phyloP scores from a whole-genome alignment of 2,888 invertebrate species.

The Amitus sp. region DNA sequence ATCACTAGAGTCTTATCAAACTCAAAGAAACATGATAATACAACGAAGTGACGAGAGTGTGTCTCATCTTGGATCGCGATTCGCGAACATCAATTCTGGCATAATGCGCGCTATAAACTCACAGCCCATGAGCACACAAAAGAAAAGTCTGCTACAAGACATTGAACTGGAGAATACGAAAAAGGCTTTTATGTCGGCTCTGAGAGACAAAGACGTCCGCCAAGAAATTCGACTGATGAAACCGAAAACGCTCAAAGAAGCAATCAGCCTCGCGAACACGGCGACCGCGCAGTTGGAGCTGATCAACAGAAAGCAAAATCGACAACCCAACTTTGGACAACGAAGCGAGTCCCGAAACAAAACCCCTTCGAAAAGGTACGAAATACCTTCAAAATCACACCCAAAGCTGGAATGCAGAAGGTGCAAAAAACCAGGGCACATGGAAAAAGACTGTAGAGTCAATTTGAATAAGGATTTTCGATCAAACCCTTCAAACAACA shows the following conservation, averaged over 20 bases:
- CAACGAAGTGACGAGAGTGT: neutral
- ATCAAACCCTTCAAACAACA: too few relatives aligned
- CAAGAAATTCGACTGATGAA: neutral
- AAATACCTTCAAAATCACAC: neutral
- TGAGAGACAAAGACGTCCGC: neutral
- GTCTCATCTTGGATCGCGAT: neutral
- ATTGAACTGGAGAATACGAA: neutral
- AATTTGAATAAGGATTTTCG: too few relatives aligned
- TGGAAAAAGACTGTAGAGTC: too few relatives aligned
- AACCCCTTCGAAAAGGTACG: neutral
- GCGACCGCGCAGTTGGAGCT: neutral
- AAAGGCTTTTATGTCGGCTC: neutral
- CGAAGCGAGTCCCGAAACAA: too few relatives aligned
- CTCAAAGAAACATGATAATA: neutral
- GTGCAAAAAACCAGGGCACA: too few relatives aligned
- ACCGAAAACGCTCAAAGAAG: neutral
- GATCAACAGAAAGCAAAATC: neutral
- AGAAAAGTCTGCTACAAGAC: neutral
- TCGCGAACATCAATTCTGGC: neutral
- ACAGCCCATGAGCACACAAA: neutral
- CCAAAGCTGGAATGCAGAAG: too few relatives aligned
- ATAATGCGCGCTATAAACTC: neutral
- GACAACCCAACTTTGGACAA: neutral
- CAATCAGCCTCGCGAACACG: neutral
- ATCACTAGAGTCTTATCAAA: neutral